These are phyloP conservation scores for Macquaria ambigua DNA, from an alignment of 2,113 vertebrate species.

Conservation along the genomic window DNA sequence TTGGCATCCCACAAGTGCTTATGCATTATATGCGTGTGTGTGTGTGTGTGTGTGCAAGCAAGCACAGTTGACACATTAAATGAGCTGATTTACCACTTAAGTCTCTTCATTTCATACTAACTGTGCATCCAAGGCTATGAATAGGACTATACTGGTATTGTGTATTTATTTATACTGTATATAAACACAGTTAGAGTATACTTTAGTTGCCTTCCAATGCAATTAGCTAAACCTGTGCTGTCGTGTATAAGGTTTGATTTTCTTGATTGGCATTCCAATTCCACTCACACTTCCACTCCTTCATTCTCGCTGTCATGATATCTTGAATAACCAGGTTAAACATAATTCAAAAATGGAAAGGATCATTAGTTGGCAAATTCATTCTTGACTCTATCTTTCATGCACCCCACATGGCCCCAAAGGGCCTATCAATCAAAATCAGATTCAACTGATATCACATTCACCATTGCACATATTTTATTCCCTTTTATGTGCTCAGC, in stretches of 20 bases:
- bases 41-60: constrained; percentile 4
- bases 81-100: constrained; percentile 87
- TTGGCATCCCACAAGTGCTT: constrained; percentile 64
- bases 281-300: constrained; percentile 37
- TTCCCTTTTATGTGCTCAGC: constrained; percentile 67
- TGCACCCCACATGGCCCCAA: constrained; percentile 58
- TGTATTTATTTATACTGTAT: constrained; percentile 10
- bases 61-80: constrained; percentile 80
- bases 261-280: constrained; percentile 66
- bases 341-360: constrained; percentile 74
- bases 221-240: constrained; percentile 75
- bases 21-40: constrained; percentile 32
- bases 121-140: constrained; percentile 9
- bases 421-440: constrained; percentile 69
- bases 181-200: constrained; percentile 55
- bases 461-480: constrained; percentile 55
- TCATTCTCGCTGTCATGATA: constrained; percentile 55
- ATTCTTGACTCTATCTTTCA: constrained; percentile 66
- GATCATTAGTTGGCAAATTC: constrained; percentile 74
- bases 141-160: not conserved
- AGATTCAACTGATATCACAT: constrained; percentile 62
- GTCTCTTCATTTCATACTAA: constrained; percentile 82
- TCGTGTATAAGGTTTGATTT: constrained; percentile 51
- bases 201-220: constrained; percentile 55
- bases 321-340: constrained; percentile 65